Evolutionary conservation across 2,797 vertebrate species (phyloP), one percentile per base, ranked within the genome.

Genomic region (Acipenser ruthenus): DNA sequence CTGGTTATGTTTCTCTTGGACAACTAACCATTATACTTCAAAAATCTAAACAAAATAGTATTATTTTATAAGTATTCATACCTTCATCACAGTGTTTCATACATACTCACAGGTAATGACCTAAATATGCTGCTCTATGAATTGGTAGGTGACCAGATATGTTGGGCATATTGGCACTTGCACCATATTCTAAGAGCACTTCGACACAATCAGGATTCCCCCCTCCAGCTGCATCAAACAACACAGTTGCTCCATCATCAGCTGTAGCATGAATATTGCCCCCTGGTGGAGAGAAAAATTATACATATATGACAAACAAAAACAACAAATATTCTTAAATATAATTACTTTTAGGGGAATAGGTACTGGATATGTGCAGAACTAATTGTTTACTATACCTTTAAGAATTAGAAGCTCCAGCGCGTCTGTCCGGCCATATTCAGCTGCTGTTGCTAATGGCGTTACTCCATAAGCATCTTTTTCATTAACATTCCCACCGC

Each of bases 321-420:
- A 18, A 18, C 18, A 18, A 18, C 18, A 18, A 18, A 37, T 37
- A 37, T 37, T 37, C 37, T 37, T 37, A 37, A 37, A 37, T 37
- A 37, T 37, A 37, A 37, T 37, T 37, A 37, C 37, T 37, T 37
- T 37, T 37, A 37, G 37, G 37, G 37, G 37, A 37, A 37, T 37
- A 37, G 37, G 37, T 5, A 37, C 37, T 37, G 37, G 1, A 37
- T 37, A 37, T 37, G 37, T 37, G 3, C 37, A 4, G 13, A 61
- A 18, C 51, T 37, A 10, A 12, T n/a, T 53, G 51, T 53, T 53
- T 53, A 2, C 49, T 62, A 11, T 71, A 96, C 95, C 89, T 77
- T 88, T 93, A 79, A 91, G 88, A 73, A 95, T 90, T 12, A 95
- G 86, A 67, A 95, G 88, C 71, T 96, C 92, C 11, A 91, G 65